Evolutionary conservation across 2,888 invertebrate species (phyloP).

Genomic region (Luperina testacea): DNA sequence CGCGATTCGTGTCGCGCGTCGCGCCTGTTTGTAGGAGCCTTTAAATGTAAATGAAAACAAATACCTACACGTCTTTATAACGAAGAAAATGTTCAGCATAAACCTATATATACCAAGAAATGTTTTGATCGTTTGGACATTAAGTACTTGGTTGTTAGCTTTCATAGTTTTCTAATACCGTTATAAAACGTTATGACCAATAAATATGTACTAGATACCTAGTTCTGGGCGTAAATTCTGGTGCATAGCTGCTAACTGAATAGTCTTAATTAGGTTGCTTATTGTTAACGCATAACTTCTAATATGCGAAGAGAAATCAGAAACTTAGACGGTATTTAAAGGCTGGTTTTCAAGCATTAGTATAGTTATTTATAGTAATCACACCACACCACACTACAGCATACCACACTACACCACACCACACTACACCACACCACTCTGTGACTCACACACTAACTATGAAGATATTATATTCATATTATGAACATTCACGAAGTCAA

Average conservation of each 20-base stretch:
- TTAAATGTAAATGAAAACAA: background rate
- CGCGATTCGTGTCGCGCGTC: too few relatives aligned
- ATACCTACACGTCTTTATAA: background rate
- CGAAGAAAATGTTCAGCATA: conserved; percentile 16
- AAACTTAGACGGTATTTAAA: background rate
- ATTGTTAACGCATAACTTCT: conserved; percentile 41
- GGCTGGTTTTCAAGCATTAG: background rate
- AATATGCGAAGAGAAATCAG: conserved; percentile 18
- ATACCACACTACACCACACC: too few relatives aligned
- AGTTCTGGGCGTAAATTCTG: conserved; percentile 22
- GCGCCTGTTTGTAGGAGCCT: too few relatives aligned
- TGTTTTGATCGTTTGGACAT: conserved; percentile 27
- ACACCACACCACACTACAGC: too few relatives aligned
- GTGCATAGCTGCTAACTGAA: background rate
- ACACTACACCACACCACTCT: too few relatives aligned
- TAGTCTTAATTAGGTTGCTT: conserved; percentile 12
- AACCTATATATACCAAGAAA: conserved; percentile 12
- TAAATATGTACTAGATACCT: conserved; percentile 36
- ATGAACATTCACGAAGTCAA: too few relatives aligned
- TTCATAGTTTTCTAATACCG: conserved; percentile 47
- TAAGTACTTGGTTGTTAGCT: conserved; percentile 13
- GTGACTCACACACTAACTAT: too few relatives aligned
- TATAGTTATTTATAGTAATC: too few relatives aligned
- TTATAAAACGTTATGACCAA: conserved; percentile 25
- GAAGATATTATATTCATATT: too few relatives aligned